phyloP scores from a whole-genome alignment of 64 coral and sea anemone genomes.

The Anthopleura sola region DNA sequence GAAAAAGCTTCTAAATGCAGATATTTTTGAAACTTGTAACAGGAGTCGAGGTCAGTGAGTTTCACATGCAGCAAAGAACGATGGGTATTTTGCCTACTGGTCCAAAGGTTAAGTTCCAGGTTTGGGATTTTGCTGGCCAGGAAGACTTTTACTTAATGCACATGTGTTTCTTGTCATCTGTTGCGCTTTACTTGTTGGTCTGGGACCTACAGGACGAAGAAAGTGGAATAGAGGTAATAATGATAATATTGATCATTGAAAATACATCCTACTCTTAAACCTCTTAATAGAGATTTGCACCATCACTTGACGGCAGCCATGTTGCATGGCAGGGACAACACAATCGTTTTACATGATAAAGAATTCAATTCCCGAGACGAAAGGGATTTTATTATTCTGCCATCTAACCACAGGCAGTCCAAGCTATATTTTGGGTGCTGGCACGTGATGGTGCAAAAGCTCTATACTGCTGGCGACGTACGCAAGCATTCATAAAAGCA shows the following conservation, averaged over 20 bases:
- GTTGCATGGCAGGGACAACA: no score
- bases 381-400: no score
- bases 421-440: no score
- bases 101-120: slow-evolving; percentile 28
- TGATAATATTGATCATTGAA: neutral
- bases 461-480: no score
- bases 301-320: no score
- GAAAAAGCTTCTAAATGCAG: neutral
- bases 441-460: no score
- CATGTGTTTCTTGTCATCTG: slow-evolving; percentile 64
- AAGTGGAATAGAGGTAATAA: slow-evolving; percentile 3
- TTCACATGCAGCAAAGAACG: neutral
- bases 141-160: slow-evolving; percentile 58
- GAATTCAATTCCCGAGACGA: no score
- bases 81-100: neutral
- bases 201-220: slow-evolving; percentile 57
- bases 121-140: slow-evolving; percentile 63
- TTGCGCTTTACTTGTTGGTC: slow-evolving; percentile 63
- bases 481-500: no score
- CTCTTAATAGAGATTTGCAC: no score
- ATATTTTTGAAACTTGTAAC: neutral
- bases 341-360: no score
- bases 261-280: no score
- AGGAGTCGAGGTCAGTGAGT: slow-evolving; percentile 58
- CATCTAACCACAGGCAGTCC: no score